phyloP scores from a whole-genome alignment of 2,888 invertebrate species.

The Zygothrica quintamaculata region DNA sequence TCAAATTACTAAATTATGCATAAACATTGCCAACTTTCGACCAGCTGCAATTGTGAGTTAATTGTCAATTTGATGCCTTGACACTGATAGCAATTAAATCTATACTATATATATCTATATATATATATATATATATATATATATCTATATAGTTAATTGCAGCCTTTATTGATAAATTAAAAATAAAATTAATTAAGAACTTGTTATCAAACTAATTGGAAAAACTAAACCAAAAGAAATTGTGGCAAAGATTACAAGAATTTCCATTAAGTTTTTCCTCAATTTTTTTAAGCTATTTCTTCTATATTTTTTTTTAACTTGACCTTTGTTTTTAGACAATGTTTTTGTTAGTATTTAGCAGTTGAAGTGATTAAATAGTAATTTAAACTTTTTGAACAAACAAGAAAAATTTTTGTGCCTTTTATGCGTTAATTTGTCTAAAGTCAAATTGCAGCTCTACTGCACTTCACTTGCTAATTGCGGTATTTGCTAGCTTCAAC shows the following conservation, averaged over 20 bases:
- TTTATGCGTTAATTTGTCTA: slow-evolving; percentile 19
- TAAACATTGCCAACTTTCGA: slow-evolving; percentile 3
- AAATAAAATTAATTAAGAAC: too few species aligned
- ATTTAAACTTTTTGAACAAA: neutral
- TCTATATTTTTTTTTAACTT: too few species aligned
- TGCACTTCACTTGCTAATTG: slow-evolving; percentile 15
- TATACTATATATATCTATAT: too few species aligned
- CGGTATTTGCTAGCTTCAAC: too few species aligned
- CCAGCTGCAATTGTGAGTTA: slow-evolving; percentile 2
- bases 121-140: too few species aligned
- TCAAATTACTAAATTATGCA: slow-evolving; percentile 26
- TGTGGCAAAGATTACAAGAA: neutral
- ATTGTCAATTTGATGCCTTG: neutral
- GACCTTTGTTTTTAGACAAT: neutral
- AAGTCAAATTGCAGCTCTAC: slow-evolving; percentile 16
- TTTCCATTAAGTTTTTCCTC: slow-evolving; percentile 1
- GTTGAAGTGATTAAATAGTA: neutral
- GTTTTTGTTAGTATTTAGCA: slow-evolving; percentile 3
- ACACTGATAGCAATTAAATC: neutral
- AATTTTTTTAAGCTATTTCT: too few species aligned
- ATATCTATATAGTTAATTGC: too few species aligned
- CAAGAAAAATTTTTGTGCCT: slow-evolving; percentile 10
- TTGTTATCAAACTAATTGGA: too few species aligned
- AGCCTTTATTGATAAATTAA: too few species aligned
- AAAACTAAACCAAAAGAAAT: too few species aligned